Evolutionary conservation across 2,113 vertebrate genomes (phyloP), one percentile per base, ranked within the genome.

Genomic region (Turnix velox): DNA sequence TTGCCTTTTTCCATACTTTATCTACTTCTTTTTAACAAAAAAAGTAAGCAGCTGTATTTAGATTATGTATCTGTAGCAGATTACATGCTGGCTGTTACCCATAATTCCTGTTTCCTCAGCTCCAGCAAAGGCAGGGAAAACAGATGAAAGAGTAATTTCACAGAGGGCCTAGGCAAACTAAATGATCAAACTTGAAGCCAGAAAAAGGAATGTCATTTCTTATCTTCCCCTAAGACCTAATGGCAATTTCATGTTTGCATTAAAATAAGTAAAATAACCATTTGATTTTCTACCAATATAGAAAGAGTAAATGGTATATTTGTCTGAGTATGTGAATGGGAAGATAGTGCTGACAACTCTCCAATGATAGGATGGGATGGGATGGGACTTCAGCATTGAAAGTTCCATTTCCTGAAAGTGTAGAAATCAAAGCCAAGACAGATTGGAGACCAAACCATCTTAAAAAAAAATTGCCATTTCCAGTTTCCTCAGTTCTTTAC

Each of bases 351-450:
- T 59, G 35, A 7, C 14, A 63, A 33, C 6, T 67, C 35, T 37
- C 12, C 45, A 72, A 37, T 12, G 13, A 71, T 9, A 8, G 19
- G 40, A 74, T 12, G 9, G 12, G 39, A 65, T 24, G 27, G 59
- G 18, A n/a, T 19, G 30, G 52, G 48, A 90, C 54, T 91, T 95
- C 87, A 82, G 52, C 74, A 94, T 66, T 8, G 8, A 58, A 95
- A 80, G 63, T 91, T 96, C 61, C 45, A 90, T 90, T 97, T 94
- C 87, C 79, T 88, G 63, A 77, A 78, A 55, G 69, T 87, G 74
- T 85, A 84, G 59, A 74, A 95, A 95, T 88, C 81, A 95, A 68
- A 95, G 57, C 59, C 84, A 95, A 95, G 62, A 10, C 65, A 87
- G 66, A 92, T 7, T 75, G 40, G 80, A 96, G 81, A 92, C 18